A percentile compares a stretch with the other conserved stretches of the same genome.
These are phyloP conservation scores for Scolopax bukidnonensis DNA, from an alignment of 2,797 vertebrate genomes.

Conservation along the genomic window DNA sequence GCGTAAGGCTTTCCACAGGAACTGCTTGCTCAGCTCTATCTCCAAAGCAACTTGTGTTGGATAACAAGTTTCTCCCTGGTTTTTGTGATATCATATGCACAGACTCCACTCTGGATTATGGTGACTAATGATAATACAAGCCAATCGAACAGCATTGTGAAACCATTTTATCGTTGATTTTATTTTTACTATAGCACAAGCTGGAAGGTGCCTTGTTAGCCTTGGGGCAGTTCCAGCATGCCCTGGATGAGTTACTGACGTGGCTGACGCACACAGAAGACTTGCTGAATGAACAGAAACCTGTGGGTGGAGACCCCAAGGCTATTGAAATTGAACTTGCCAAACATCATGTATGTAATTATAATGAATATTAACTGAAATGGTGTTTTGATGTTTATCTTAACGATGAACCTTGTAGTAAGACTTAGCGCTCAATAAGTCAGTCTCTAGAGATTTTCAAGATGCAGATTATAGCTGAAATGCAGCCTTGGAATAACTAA, in stretches of 20 bases:
- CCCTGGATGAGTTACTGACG: slow-evolving; percentile 92
- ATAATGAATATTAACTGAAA: background rate
- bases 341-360: slow-evolving; percentile 92
- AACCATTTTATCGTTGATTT: slow-evolving; percentile 27
- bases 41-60: background rate
- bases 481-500: background rate
- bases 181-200: slow-evolving; percentile 88
- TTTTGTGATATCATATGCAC: background rate
- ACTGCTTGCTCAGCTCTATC: slow-evolving; percentile 10
- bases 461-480: background rate
- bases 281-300: slow-evolving; percentile 91
- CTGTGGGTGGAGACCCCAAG: slow-evolving; percentile 93
- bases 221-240: slow-evolving; percentile 97
- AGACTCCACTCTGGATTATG: background rate
- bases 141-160: background rate
- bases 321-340: slow-evolving; percentile 98
- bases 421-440: background rate
- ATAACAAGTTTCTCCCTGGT: background rate
- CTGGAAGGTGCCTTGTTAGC: slow-evolving; percentile 95
- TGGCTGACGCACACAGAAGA: slow-evolving; percentile 97
- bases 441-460: background rate
- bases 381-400: background rate
- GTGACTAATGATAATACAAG: slow-evolving; percentile 17
- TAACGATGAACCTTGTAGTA: background rate
- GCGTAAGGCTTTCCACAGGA: background rate